phyloP scores from a whole-genome alignment of 1,140 invertebrate genomes.

The Bicyclus anynana region DNA sequence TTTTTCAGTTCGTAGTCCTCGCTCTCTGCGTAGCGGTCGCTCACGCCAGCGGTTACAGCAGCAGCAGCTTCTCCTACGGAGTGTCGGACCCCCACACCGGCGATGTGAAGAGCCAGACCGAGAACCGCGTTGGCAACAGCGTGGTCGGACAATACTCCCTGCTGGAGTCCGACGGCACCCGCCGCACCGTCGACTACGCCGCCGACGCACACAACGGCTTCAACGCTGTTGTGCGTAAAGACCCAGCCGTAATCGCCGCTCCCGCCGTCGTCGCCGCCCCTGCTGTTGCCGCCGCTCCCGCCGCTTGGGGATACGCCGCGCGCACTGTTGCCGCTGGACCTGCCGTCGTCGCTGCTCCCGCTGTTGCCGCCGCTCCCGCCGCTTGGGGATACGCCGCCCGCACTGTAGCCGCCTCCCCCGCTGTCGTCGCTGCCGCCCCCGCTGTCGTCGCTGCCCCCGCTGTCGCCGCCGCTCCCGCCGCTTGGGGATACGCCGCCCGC shows the following conservation, averaged over 20 bases:
- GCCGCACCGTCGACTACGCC: constrained; percentile 73
- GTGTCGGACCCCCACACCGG: constrained; percentile 71
- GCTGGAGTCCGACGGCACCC: constrained; percentile 71
- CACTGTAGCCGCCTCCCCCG: neutral
- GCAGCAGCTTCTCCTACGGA: constrained; percentile 51
- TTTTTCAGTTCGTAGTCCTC: constrained; percentile 2
- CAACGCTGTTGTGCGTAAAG: constrained; percentile 39
- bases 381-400: no score
- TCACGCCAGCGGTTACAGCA: neutral
- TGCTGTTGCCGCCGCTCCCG: no score
- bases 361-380: no score
- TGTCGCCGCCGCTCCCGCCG: constrained; percentile 22
- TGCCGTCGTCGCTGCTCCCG: no score
- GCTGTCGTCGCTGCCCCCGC: constrained; percentile 21
- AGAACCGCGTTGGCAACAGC: constrained; percentile 74
- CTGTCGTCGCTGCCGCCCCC: neutral
- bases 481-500: neutral
- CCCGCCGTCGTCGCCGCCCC: no score
- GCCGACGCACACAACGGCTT: constrained; percentile 52
- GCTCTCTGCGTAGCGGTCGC: neutral
- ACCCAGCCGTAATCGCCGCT: constrained; percentile 32
- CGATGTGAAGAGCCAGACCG: constrained; percentile 68
- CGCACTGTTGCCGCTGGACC: no score
- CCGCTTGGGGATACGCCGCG: neutral
- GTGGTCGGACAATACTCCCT: constrained; percentile 77